A percentile compares a stretch with the other conserved stretches of the same genome.
Evolutionary conservation across 2,113 vertebrate species (phyloP).

Genomic region (Jaculus jaculus): DNA sequence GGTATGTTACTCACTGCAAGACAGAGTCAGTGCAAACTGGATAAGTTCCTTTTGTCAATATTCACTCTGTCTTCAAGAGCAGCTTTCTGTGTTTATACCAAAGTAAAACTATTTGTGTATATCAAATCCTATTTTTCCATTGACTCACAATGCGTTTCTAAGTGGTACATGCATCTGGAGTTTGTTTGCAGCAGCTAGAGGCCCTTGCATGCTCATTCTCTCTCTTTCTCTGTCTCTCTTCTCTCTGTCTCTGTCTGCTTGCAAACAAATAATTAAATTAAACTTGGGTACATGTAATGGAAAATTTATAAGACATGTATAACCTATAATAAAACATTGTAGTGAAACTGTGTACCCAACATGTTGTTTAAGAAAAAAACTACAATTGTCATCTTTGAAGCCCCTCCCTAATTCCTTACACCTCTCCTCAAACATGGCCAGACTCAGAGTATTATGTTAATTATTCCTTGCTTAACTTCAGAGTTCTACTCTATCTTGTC

Average conservation of each 20-base stretch:
- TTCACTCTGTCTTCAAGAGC: neutral
- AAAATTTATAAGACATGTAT: neutral
- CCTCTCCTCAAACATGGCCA: neutral
- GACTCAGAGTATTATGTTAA: conserved; percentile 25
- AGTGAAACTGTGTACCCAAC: conserved; percentile 1
- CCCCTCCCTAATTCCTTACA: neutral
- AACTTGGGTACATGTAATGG: conserved; percentile 31
- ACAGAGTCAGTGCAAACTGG: neutral
- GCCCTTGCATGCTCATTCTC: no score
- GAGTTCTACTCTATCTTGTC: neutral
- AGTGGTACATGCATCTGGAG: neutral
- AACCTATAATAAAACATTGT: conserved; percentile 9
- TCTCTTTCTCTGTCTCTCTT: neutral
- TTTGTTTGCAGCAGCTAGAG: no score
- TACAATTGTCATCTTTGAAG: neutral
- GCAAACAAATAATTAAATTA: conserved; percentile 13
- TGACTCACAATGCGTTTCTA: conserved; percentile 1
- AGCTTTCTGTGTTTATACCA: neutral
- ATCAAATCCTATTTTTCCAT: conserved; percentile 39
- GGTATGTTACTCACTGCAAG: neutral
- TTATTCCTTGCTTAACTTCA: conserved; percentile 49
- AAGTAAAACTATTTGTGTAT: conserved; percentile 38
- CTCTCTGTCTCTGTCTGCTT: neutral
- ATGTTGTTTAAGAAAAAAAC: conserved; percentile 28
- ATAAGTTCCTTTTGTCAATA: neutral